Base-by-base conservation (phyloP, 1,140 invertebrate species). In the Saccostrea cuccullata region DNA sequence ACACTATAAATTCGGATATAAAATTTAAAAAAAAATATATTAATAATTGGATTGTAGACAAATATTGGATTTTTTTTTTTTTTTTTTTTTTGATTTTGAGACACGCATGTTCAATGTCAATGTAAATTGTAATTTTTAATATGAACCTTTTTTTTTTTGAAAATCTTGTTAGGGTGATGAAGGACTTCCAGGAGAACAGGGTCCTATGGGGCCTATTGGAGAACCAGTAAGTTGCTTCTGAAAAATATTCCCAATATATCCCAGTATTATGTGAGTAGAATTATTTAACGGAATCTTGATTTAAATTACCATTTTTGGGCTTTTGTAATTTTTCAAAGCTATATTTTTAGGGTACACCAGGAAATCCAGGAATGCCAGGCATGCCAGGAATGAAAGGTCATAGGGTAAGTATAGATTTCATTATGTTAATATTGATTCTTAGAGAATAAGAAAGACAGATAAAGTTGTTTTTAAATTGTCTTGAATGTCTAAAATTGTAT, bases 381-480 rank as follows among this genome's bases (percentile, higher is more conserved):
- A 87, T 92, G 89, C 92, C 92, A 26, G 93, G 93, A 89, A 89
- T 90, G 55, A 93, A 94, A 88, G 93, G 93, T 90, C 93, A 94
- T 87, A 90, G 91, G 56, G 93, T 93, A 88, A 90, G 91, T 91
- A 36, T 73, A 26, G 15, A 20, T 64, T 64, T 64, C 3, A 64
- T 30, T 30, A 23, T 47, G 47, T 47, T 47, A n/a, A 64, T 20
- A 20, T 64, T 64, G 5, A 17, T 6, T 64, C 17, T 64, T 26
- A 77, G 26, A 77, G 70, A 77, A 2, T 20, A 23, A 67, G 60
- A 20, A 36, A 15, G 70, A 77, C 30, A 36, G 30, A 36, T 36
- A 36, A 12, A 77, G 26, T 82, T 40, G 20, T 47, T 30, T 82
- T 15, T 30, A 30, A 12, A 36, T 82, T 30, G 40, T n/a, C 73